These are phyloP conservation scores for Myathropa florea DNA, from an alignment of 2,888 invertebrate genomes.

Conservation along the genomic window DNA sequence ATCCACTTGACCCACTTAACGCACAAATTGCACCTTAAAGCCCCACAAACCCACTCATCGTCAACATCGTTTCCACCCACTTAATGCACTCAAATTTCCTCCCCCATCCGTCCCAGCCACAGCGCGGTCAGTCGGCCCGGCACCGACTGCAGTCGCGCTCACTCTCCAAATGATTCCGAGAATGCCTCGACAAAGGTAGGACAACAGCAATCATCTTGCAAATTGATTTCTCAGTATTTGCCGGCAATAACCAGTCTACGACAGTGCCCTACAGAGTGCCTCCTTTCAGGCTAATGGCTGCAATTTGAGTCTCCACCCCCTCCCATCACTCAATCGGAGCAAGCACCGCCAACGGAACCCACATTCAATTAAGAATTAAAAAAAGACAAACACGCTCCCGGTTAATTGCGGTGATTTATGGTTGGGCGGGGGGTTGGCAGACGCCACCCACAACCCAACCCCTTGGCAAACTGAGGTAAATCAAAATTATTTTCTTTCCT, in stretches of 20 bases:
- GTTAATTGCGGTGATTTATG: constrained; percentile 58
- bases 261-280: constrained; percentile 10
- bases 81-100: background rate
- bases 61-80: background rate
- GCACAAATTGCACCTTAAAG: background rate
- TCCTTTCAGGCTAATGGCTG: constrained; percentile 34
- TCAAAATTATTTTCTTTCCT: constrained; percentile 52
- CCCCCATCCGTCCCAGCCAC: background rate
- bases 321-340: background rate
- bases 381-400: constrained; percentile 49
- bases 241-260: background rate
- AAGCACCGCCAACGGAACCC: constrained; percentile 2
- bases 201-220: background rate
- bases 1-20: constrained; percentile 10
- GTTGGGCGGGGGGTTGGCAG: background rate
- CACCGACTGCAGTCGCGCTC: background rate
- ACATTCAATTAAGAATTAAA: constrained; percentile 60
- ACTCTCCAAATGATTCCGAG: background rate
- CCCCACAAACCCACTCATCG: constrained; percentile 5
- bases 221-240: constrained; percentile 44
- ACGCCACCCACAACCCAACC: background rate
- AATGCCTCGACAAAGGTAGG: background rate
- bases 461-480: constrained; percentile 32
- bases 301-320: constrained; percentile 6
- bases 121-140: background rate